Evolutionary conservation across 2,113 vertebrate genomes (phyloP).

Genomic region (Bombycilla garrulus): DNA sequence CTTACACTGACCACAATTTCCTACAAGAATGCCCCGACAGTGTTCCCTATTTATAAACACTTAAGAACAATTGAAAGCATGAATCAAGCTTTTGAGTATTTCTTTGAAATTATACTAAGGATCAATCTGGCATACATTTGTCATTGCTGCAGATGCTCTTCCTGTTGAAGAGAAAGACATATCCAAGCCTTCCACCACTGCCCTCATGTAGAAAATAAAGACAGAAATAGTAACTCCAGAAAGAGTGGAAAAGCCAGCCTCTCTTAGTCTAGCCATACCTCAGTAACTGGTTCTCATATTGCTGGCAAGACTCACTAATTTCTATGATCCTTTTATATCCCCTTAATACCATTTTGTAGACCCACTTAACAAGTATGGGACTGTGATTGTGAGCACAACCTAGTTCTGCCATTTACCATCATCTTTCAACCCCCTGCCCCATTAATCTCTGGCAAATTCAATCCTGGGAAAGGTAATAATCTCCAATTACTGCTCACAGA

Average conservation of each 20-base stretch:
- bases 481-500: slow-evolving; percentile 20
- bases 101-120: background rate
- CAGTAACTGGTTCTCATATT: background rate
- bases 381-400: background rate
- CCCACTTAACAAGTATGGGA: background rate
- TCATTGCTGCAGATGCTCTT: background rate
- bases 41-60: background rate
- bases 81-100: background rate
- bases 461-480: slow-evolving; percentile 21
- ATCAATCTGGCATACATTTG: background rate
- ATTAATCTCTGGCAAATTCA: slow-evolving; percentile 33
- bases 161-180: background rate
- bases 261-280: background rate
- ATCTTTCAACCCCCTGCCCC: background rate
- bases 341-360: background rate
- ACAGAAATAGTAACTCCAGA: background rate
- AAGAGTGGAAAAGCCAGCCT: accelerated
- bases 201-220: background rate
- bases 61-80: background rate
- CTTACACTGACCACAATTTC: background rate
- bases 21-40: background rate
- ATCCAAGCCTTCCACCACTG: background rate
- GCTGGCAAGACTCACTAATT: background rate
- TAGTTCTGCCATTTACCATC: background rate
- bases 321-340: background rate